phyloP scores from a whole-genome alignment of 2,888 invertebrate species.

The Keiferia lycopersicella region DNA sequence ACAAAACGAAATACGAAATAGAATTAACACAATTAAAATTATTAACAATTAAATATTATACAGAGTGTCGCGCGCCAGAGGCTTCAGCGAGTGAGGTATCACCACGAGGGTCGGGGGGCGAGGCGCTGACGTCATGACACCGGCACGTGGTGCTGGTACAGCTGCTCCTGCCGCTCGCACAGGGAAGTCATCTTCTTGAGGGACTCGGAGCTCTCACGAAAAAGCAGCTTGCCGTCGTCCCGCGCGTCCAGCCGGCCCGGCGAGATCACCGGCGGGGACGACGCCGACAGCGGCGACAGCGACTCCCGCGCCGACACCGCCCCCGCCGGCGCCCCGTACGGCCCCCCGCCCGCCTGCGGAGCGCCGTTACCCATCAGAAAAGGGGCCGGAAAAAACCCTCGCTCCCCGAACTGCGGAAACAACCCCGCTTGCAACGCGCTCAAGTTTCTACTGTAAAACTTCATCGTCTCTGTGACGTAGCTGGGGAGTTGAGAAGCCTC shows the following conservation, averaged over 20 bases:
- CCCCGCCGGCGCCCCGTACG: constrained; percentile 67
- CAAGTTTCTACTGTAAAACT: constrained; percentile 74
- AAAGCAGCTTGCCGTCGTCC: constrained; percentile 76
- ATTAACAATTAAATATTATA: constrained; percentile 75
- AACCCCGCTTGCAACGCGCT: constrained; percentile 69
- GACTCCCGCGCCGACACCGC: constrained; percentile 71
- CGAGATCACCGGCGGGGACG: constrained; percentile 74
- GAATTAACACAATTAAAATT: constrained; percentile 79
- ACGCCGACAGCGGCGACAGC: constrained; percentile 73
- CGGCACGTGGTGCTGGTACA: constrained; percentile 79
- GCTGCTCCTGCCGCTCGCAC: constrained; percentile 77
- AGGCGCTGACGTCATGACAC: constrained; percentile 76
- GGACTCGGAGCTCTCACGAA: constrained; percentile 77
- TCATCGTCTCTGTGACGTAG: constrained; percentile 77
- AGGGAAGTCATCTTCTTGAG: constrained; percentile 79
- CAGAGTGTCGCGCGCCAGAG: constrained; percentile 52
- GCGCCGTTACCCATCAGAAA: constrained; percentile 70
- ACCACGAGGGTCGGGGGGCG: constrained; percentile 67
- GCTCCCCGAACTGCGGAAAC: constrained; percentile 68
- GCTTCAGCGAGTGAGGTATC: constrained; percentile 59
- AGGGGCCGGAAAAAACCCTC: constrained; percentile 70
- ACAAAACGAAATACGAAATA: constrained; percentile 80
- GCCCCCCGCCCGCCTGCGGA: constrained; percentile 60
- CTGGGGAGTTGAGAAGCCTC: constrained; percentile 69
- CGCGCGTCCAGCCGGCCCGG: constrained; percentile 72